phyloP scores from a whole-genome alignment of 1,140 invertebrate species.

The Pristionchus pacificus region DNA sequence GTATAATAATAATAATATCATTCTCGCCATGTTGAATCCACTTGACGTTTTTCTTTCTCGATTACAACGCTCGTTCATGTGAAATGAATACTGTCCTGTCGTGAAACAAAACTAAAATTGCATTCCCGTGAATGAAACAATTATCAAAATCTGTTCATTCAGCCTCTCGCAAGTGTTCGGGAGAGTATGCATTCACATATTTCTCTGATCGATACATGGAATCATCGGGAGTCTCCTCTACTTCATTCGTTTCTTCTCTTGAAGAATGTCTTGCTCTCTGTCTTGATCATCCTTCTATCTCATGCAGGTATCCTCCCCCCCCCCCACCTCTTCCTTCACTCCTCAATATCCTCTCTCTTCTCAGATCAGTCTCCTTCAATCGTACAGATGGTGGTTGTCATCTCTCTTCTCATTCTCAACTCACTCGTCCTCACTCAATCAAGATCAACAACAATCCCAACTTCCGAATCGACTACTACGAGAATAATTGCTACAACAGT shows the following conservation, averaged over 20 bases:
- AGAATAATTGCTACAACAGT: constrained; percentile 57
- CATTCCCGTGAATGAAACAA: constrained; percentile 6
- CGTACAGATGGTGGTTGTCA: constrained; percentile 54
- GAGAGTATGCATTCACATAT: constrained; percentile 57
- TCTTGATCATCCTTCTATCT: constrained; percentile 42
- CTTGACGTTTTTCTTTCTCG: too few species aligned
- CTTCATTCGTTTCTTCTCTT: constrained; percentile 32
- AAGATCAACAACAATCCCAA: constrained; percentile 57
- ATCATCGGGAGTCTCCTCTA: constrained; percentile 35
- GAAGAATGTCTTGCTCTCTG: constrained; percentile 56
- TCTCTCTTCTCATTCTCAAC: constrained; percentile 52
- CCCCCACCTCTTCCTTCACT: neutral
- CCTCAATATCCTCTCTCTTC: neutral
- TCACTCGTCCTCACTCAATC: constrained; percentile 50
- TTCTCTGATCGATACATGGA: constrained; percentile 56
- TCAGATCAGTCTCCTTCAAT: constrained; percentile 49
- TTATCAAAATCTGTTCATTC: constrained; percentile 17
- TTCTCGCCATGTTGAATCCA: neutral
- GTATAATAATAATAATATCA: constrained; percentile 25
- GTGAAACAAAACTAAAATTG: too few species aligned
- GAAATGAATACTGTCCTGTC: too few species aligned
- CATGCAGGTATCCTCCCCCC: neutral
- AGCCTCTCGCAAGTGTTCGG: constrained; percentile 49
- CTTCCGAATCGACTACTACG: constrained; percentile 56
- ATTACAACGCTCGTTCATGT: too few species aligned